Conservation (phyloP, 2,113 vertebrate species). For the Lepus europaeus region DNA sequence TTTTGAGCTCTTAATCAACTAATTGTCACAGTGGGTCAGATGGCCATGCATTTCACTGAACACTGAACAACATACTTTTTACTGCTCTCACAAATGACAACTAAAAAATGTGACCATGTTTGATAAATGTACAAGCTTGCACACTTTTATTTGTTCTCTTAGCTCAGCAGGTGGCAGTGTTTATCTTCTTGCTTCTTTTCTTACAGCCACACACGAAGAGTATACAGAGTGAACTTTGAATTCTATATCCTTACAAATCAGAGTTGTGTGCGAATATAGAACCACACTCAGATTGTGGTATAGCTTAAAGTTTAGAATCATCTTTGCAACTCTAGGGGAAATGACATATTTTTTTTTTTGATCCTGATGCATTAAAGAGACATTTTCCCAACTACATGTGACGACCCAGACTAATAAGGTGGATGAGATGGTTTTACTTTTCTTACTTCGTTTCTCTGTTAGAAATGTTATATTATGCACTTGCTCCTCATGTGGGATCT, state of each 20-base stretch:
- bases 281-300: neutral
- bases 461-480: neutral
- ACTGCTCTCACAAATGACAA: neutral
- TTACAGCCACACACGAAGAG: neutral
- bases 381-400: neutral
- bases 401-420: neutral
- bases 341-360: constrained; percentile 29
- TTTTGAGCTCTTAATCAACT: neutral
- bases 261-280: neutral
- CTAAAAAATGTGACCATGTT: neutral
- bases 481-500: no score
- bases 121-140: neutral
- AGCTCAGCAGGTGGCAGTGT: constrained; percentile 71
- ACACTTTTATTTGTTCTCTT: neutral
- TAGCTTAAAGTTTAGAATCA: neutral
- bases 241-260: neutral
- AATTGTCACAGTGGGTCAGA: neutral
- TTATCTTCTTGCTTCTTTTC: constrained; percentile 53
- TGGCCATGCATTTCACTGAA: neutral
- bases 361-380: neutral
- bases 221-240: neutral
- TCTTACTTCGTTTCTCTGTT: neutral
- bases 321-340: constrained; percentile 47
- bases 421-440: neutral
- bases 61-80: neutral